Conservation (phyloP, 2,888 invertebrate genomes). For the Patella ulyssiponensis region DNA sequence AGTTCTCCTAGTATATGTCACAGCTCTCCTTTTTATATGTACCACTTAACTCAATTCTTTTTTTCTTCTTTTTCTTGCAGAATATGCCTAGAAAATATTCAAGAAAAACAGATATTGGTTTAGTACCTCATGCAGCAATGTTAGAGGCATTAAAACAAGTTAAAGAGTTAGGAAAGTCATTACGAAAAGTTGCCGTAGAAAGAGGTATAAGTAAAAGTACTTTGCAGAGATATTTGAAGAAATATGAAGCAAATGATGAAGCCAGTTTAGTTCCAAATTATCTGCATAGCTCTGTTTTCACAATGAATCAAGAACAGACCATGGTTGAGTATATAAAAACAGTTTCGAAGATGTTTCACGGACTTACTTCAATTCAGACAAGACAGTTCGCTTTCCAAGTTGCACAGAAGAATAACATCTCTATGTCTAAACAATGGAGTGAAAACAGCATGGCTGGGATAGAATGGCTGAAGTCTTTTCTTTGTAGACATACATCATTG, state of each 20-base stretch:
- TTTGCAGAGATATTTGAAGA: neutral
- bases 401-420: neutral
- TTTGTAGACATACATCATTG: neutral
- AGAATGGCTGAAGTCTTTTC: conserved; percentile 5
- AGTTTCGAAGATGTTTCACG: conserved; percentile 16
- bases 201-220: conserved; percentile 6
- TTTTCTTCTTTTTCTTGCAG: too few species aligned
- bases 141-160: neutral
- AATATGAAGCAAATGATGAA: neutral
- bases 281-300: neutral
- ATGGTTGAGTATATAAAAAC: conserved; percentile 9
- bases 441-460: conserved; percentile 9
- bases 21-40: too few species aligned
- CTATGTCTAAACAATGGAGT: neutral
- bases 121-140: neutral
- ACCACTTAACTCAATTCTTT: too few species aligned
- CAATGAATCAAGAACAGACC: conserved; percentile 6
- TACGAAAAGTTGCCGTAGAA: neutral
- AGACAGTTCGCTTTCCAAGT: conserved; percentile 4
- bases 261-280: conserved; percentile 7
- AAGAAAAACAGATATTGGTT: too few species aligned
- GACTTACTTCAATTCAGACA: conserved; percentile 10
- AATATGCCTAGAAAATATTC: too few species aligned
- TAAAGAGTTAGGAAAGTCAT: neutral
- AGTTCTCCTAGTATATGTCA: too few species aligned